Percentiles rank a stretch among this genome's conserved stretches.
phyloP scores from a whole-genome alignment of 2,888 invertebrate genomes.

The Diaperis boleti region DNA sequence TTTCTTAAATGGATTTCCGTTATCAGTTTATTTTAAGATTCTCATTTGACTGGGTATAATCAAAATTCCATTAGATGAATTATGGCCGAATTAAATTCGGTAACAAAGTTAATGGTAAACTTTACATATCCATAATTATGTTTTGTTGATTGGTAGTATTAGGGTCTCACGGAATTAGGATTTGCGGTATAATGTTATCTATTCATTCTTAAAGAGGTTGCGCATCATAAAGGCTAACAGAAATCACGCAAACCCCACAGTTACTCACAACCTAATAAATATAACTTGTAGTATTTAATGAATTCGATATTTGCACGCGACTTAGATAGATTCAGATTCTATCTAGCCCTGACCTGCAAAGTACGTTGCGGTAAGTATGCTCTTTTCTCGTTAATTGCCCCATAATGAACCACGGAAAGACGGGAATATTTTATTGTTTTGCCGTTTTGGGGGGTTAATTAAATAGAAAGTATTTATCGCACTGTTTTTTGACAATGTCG shows the following conservation, averaged over 20 bases:
- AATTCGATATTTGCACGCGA: constrained; percentile 56
- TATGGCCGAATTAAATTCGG: constrained; percentile 30
- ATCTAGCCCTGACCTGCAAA: constrained; percentile 39
- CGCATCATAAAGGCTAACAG: constrained; percentile 38
- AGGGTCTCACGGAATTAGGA: constrained; percentile 31
- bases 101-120: constrained; percentile 24
- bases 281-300: constrained; percentile 53
- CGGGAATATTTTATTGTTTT: no score
- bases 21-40: constrained; percentile 33
- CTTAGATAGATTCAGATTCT: constrained; percentile 31
- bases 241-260: constrained; percentile 45
- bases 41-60: constrained; percentile 28
- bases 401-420: no score
- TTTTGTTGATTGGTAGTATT: constrained; percentile 35
- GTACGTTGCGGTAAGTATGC: constrained; percentile 18
- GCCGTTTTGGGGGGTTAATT: no score
- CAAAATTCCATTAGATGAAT: constrained; percentile 33
- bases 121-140: constrained; percentile 35
- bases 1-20: constrained; percentile 25
- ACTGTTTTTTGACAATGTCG: no score
- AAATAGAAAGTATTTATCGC: no score
- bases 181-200: constrained; percentile 35
- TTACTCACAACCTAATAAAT: constrained; percentile 51
- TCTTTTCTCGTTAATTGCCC: neutral
- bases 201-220: constrained; percentile 37